These are phyloP conservation scores for Malacoraja senta DNA, from an alignment of 2,797 vertebrate species.

Conservation along the genomic window DNA sequence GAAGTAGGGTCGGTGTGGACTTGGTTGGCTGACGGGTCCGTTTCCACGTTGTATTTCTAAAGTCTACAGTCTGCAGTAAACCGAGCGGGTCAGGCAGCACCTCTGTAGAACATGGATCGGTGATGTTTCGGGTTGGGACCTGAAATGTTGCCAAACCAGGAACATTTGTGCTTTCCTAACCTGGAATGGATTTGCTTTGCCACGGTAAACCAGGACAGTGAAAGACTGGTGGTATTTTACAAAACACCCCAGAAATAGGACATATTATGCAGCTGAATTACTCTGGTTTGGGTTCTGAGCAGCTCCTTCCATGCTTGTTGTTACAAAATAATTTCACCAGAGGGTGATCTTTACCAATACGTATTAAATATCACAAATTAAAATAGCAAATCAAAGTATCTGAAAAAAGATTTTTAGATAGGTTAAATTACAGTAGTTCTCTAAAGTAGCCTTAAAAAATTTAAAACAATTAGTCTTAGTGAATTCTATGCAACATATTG, in stretches of 20 bases:
- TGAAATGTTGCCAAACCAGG: too few species aligned
- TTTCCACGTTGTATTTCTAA: too few species aligned
- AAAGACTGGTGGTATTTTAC: too few species aligned
- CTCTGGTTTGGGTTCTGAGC: too few species aligned
- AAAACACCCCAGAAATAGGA: too few species aligned
- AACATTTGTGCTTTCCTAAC: too few species aligned
- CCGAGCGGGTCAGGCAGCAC: neutral
- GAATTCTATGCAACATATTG: neutral
- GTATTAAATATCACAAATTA: neutral
- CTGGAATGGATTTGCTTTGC: too few species aligned
- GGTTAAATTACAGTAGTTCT: neutral
- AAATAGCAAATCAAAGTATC: neutral
- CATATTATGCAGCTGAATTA: too few species aligned
- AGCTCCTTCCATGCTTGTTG: neutral
- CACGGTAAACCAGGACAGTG: too few species aligned
- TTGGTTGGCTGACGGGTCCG: too few species aligned
- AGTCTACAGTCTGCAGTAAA: neutral
- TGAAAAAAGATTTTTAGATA: neutral
- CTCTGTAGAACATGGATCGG: neutral
- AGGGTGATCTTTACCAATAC: constrained; percentile 3
- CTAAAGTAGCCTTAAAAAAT: neutral
- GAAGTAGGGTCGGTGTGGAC: too few species aligned
- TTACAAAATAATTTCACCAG: neutral
- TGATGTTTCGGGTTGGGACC: neutral
- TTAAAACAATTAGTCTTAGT: neutral